Base-by-base conservation (phyloP, 2,888 invertebrate species). In the Tridacna crocea region DNA sequence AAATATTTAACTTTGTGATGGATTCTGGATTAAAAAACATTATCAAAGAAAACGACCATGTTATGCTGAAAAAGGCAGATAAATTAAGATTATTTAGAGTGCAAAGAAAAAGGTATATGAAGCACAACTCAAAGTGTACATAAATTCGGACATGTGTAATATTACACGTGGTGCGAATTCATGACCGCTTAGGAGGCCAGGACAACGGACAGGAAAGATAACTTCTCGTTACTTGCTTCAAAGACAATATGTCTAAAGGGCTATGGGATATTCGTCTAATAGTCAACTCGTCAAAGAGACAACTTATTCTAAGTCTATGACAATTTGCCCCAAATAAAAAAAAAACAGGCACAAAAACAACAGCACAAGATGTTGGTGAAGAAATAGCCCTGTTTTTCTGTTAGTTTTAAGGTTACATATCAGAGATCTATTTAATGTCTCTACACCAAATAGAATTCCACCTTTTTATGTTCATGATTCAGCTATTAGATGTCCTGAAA, bases 41-140 rank as follows among this genome's bases (percentile, higher is more conserved):
- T 12, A 88, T 92, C 15, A 79, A 86, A 65, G 90, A 91, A 60
- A 89, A 87, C 0, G 90, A 91, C 79, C 85, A 88, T 75, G 89
- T 91, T 8, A 65, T 91, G 19, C 76, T 92, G 27, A 91, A 87
- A 72, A 89, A 88, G 76, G 90, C 84, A 68, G 88, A 91, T 27
- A 84, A 78, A 26, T 73, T 88, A 0, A 86, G 87, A 73, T 76
- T 91, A 12, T 89, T 90, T 80, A 88, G 89, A 78, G 88, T 92
- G 3, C 85, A 83, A 70, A 83, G 68, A 78, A 84, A 81, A n/a
- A 84, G 90, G 92, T 90, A 79, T n/a, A n/a, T n/a, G n/a, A 75
- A 36, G 24, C 13, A 22, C 13, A 4, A 13, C 13, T 61, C 4
- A 10, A 61, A 24, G 24, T 22, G 13, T 19, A 55, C 19, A n/a